Percentiles rank a stretch among this genome's conserved stretches.
These are phyloP conservation scores for Hedychridium roseum DNA, from an alignment of 2,888 invertebrate genomes.

Conservation along the genomic window DNA sequence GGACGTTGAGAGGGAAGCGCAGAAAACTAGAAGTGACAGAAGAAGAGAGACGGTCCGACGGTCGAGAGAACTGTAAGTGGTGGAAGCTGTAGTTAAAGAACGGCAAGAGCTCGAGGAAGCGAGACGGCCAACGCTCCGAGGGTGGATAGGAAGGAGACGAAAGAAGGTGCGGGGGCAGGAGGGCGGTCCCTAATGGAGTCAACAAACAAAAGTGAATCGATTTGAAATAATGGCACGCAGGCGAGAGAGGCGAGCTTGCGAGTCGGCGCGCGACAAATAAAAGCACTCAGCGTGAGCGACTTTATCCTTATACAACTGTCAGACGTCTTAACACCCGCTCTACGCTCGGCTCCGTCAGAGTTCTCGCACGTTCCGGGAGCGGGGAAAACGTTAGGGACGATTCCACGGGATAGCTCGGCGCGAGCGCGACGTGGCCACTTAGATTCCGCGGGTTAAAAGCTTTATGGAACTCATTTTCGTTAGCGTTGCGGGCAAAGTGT, in stretches of 20 bases:
- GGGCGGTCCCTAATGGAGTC: constrained; percentile 53
- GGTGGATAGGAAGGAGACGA: constrained; percentile 11
- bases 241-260: constrained; percentile 28
- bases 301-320: constrained; percentile 61
- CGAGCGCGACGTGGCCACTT: constrained; percentile 14
- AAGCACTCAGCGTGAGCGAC: constrained; percentile 60
- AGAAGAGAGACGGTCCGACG: constrained; percentile 8
- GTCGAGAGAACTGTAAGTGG: too few species aligned
- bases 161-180: constrained; percentile 6
- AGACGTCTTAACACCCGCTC: constrained; percentile 53
- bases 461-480: constrained; percentile 55
- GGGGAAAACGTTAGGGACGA: too few species aligned
- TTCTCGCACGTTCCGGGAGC: too few species aligned
- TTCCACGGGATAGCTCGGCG: too few species aligned
- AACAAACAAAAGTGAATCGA: constrained; percentile 61
- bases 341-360: constrained; percentile 31
- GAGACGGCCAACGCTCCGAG: not conserved
- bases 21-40: constrained; percentile 10
- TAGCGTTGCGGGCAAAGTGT: constrained; percentile 30
- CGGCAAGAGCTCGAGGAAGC: too few species aligned
- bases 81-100: constrained; percentile 2
- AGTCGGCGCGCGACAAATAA: constrained; percentile 54
- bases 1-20: constrained; percentile 4
- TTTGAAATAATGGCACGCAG: constrained; percentile 58
- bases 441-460: constrained; percentile 43